Percentiles rank a stretch among this genome's conserved stretches.
These are phyloP conservation scores for Caenorhabditis wallacei DNA, from an alignment of 2,888 invertebrate species.

Conservation along the genomic window DNA sequence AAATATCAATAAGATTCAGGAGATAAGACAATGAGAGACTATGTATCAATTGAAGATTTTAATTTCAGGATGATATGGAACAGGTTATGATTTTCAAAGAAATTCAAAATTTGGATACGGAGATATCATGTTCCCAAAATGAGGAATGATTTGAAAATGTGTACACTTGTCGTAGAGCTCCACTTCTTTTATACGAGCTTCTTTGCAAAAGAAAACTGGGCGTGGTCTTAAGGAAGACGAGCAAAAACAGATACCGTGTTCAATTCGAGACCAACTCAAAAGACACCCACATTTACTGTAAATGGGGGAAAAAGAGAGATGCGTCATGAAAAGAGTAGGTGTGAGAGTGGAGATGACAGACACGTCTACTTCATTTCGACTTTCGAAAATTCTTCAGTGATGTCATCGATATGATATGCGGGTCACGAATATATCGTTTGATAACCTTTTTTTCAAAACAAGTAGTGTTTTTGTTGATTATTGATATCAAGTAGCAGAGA, in stretches of 20 bases:
- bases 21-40: conserved; percentile 12
- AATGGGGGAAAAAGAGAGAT: conserved; percentile 22
- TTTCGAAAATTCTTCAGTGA: conserved; percentile 44
- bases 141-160: background rate
- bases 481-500: conserved; percentile 26
- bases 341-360: conserved; percentile 12
- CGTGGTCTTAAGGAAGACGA: conserved; percentile 27
- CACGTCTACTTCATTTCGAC: conserved; percentile 39
- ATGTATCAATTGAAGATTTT: conserved; percentile 27
- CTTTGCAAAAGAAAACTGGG: conserved; percentile 13
- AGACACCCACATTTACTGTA: conserved; percentile 17
- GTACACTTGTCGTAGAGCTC: background rate
- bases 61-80: conserved; percentile 29
- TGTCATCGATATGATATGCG: conserved; percentile 20
- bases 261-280: conserved; percentile 45
- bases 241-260: conserved; percentile 39
- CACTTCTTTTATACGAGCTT: conserved; percentile 41
- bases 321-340: conserved; percentile 37
- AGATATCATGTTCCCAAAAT: background rate
- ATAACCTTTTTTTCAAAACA: background rate
- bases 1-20: background rate
- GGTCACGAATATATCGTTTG: background rate
- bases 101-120: background rate
- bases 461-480: conserved; percentile 1
- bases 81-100: conserved; percentile 62